Evolutionary conservation across 2,113 vertebrate species (phyloP), one percentile per base, ranked within the genome.

Genomic region (Chaetodon auriga): DNA sequence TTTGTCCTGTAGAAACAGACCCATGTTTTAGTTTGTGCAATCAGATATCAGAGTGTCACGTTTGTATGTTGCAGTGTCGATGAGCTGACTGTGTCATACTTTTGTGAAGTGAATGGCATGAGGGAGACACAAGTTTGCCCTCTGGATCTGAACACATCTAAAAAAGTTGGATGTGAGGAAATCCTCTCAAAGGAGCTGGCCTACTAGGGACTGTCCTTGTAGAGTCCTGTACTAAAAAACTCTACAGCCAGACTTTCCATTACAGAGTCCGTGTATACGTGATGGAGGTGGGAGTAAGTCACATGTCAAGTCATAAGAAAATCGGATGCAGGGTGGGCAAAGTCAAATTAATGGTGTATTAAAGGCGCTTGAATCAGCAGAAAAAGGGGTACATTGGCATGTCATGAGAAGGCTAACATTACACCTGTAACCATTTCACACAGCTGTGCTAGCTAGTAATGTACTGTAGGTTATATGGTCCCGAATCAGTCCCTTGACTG

Each of bases 181-280:
- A 36, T 57, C 38, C 58, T 53, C 63, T 68, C 64, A 18, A 19
- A 69, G 64, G 69, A 69, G 3, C 69, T 75, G 77, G 57, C 58
- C 41, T 36, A 38, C 21, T 8, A 48, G 38, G 13, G 53, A 36
- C 64, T 63, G 75, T 75, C 69, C 62, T 49, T 57, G 48, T 55
- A 36, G 51, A 60, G 78, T 51, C 48, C 58, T 35, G 49, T 14
- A 6, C 53, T 53, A 51, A 61, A 30, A 53, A 19, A n/a, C 45
- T 60, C 35, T 6, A 30, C 30, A 46, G 68, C 18, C 69, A 43
- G 30, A 43, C 4, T 43, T 15, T 41, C 38, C 30, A 18, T 55
- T 12, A 54, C 54, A 25, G 21, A 30, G 55, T 15, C 6, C 1
- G 13, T 38, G 35, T 11, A 25, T 4, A 30, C 30, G 30, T 30